Percentiles rank a stretch among this genome's conserved stretches.
phyloP scores from a whole-genome alignment of 2,797 vertebrate genomes.

The Helarctos malayanus region DNA sequence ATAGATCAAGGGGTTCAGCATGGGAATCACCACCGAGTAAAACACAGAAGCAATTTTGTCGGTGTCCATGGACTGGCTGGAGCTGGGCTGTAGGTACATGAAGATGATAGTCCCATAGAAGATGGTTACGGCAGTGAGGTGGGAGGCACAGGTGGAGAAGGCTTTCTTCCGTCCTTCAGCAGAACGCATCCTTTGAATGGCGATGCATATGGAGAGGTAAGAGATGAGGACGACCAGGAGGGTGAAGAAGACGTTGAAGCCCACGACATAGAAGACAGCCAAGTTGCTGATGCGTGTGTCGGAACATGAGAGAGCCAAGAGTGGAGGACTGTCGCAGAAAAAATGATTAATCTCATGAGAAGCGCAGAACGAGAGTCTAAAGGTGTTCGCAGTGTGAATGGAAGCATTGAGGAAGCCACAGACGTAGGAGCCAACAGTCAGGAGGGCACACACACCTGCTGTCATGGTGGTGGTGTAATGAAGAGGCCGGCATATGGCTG shows the following conservation, averaged over 20 bases:
- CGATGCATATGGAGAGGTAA: slow-evolving; percentile 58
- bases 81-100: slow-evolving; percentile 77
- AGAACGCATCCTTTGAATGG: slow-evolving; percentile 60
- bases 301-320: slow-evolving; percentile 74
- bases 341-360: slow-evolving; percentile 76
- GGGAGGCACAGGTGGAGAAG: slow-evolving; percentile 71
- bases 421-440: slow-evolving; percentile 47
- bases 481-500: slow-evolving; percentile 74
- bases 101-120: slow-evolving; percentile 80
- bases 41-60: slow-evolving; percentile 83
- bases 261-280: slow-evolving; percentile 49
- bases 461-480: slow-evolving; percentile 74
- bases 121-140: slow-evolving; percentile 68
- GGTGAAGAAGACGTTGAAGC: slow-evolving; percentile 69
- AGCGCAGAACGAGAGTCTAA: slow-evolving; percentile 80
- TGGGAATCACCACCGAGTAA: slow-evolving; percentile 78
- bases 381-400: slow-evolving; percentile 70
- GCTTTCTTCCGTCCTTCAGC: slow-evolving; percentile 58
- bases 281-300: slow-evolving; percentile 44
- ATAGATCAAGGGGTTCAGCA: slow-evolving; percentile 81
- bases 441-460: slow-evolving; percentile 5
- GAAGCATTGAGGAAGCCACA: slow-evolving; percentile 75
- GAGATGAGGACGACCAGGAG: slow-evolving; percentile 72
- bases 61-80: slow-evolving; percentile 56
- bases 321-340: slow-evolving; percentile 72